phyloP scores from a whole-genome alignment of 2,797 vertebrate species.

The Eremophila alpestris region DNA sequence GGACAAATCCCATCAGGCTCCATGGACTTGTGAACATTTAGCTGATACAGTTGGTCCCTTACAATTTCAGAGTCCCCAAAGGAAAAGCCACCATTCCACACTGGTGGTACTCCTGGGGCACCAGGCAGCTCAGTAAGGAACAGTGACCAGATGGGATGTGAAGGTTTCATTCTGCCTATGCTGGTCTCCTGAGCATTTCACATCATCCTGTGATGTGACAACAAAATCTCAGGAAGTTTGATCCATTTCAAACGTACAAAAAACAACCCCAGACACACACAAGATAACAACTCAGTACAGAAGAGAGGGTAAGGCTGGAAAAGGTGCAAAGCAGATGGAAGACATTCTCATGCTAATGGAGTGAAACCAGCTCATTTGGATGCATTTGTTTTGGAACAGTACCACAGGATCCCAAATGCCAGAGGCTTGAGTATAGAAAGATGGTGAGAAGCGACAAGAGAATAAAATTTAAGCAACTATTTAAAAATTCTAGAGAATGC shows the following conservation, averaged over 20 bases:
- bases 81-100: background rate
- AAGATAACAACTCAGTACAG: background rate
- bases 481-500: background rate
- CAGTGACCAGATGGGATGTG: background rate
- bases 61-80: background rate
- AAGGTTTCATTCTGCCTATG: background rate
- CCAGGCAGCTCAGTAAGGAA: background rate
- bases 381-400: background rate
- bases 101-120: background rate
- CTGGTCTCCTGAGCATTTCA: background rate
- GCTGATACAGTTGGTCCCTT: background rate
- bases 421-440: background rate
- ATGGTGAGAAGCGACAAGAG: background rate
- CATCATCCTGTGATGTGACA: background rate
- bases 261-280: accelerated
- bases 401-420: background rate
- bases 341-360: background rate
- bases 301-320: background rate
- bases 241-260: background rate
- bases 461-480: background rate
- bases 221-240: background rate
- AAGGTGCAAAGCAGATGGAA: background rate
- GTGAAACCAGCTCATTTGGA: background rate
- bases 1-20: too few relatives aligned
- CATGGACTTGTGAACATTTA: background rate